phyloP scores from a whole-genome alignment of 2,797 vertebrate species.

The Sylvia borin region DNA sequence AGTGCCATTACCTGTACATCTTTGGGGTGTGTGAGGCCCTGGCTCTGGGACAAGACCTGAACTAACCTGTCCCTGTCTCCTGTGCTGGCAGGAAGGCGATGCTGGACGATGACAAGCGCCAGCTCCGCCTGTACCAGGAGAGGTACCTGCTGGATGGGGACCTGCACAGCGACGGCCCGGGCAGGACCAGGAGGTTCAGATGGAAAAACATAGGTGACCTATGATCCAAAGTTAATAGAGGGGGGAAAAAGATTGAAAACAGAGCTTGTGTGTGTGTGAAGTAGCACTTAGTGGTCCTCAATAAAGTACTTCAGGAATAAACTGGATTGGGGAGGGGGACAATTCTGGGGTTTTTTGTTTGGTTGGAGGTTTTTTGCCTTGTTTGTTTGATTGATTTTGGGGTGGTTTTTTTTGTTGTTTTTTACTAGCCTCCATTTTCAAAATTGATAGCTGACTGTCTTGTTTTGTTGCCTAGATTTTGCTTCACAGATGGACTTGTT shows the following conservation, averaged over 20 bases:
- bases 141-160: conserved; percentile 92
- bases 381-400: not conserved
- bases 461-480: conserved; percentile 79
- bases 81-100: conserved; percentile 86
- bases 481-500: conserved; percentile 81
- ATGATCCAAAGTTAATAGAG: not conserved
- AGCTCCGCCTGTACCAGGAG: conserved; percentile 93
- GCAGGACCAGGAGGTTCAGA: conserved; percentile 89
- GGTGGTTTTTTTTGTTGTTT: not conserved
- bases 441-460: not conserved
- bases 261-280: not conserved
- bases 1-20: conserved; percentile 46
- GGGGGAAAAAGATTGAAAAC: not conserved
- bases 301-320: not conserved
- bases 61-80: not conserved
- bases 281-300: not conserved
- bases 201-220: conserved; percentile 91
- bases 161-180: conserved; percentile 93
- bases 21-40: not conserved
- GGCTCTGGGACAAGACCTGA: rapidly evolving
- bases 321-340: rapidly evolving
- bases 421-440: not conserved
- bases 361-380: rapidly evolving
- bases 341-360: not conserved
- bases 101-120: conserved; percentile 92